Evolutionary conservation across 1,140 invertebrate genomes (phyloP), one percentile per base, ranked within the genome.

Genomic region (Aradophagus sp.): DNA sequence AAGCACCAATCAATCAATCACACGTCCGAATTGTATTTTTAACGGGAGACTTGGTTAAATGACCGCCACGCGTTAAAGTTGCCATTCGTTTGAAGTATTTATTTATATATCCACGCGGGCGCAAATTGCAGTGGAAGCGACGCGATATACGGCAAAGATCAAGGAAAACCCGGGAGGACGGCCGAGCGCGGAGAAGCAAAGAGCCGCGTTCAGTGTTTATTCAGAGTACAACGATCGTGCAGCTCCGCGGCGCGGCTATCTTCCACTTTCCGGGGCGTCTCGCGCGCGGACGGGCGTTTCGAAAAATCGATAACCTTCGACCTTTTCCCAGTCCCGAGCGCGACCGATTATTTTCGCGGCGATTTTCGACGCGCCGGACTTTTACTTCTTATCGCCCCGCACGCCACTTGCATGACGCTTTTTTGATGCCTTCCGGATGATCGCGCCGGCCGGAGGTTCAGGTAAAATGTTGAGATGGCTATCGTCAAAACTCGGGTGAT

Each of bases 121-220:
- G 44, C 19, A 41, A 61, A 32, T 61, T 61, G 36, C 56, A 26
- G 41, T 14, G 29, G 27, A 50, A 44, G 14, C 35, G 35, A 52
- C 47, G 52, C 45, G 45, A 44, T 27, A 44, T 20, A 52, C 36
- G 38, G 47, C 23, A 65, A 65, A 63, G 61, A 65, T 65, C 48
- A 55, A 65, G 61, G 15, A 42, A 61, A 13, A 47, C n/a, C 27
- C 12, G 31, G 27, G 31, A 36, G 41, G 17, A 36, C 17, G 17
- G 47, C 0, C 15, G 35, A 59, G 20, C 27, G 31, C 20, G 8
- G 41, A 31, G 38, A 36, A 16, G 2, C 47, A 16, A 45, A 53
- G 38, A 19, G 31, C 32, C 17, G 34, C 16, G 61, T 45, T 65
- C 61, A 65, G 61, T 65, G 61, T 65, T 65, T 65, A 65, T 65